Evolutionary conservation across 37 sponge, comb jelly and placozoan species (phyloP).

Genomic region (Ianthella basta): DNA sequence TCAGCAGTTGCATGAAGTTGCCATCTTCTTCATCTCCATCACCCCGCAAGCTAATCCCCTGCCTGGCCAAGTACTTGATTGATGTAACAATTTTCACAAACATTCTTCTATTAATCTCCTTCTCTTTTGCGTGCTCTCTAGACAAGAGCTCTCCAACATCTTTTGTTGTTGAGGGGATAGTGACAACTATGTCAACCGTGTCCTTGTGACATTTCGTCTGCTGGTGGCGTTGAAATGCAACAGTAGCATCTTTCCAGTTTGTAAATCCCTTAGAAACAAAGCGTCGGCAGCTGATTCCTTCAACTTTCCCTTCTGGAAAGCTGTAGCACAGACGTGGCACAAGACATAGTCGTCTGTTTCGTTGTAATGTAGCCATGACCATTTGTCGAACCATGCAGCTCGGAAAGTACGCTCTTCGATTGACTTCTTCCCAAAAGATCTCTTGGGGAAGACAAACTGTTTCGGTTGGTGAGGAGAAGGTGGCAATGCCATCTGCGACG

Average conservation of each 20-base stretch:
- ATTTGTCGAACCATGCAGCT: slow-evolving; percentile 45
- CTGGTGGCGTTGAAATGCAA: slow-evolving; percentile 37
- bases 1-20: slow-evolving; percentile 43
- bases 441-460: slow-evolving; percentile 27
- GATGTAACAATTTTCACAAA: slow-evolving; percentile 39
- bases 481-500: no score
- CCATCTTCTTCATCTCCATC: slow-evolving; percentile 60
- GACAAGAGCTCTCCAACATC: slow-evolving; percentile 63
- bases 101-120: slow-evolving; percentile 35
- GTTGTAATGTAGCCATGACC: slow-evolving; percentile 61
- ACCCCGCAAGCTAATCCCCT: slow-evolving; percentile 56
- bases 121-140: slow-evolving; percentile 21
- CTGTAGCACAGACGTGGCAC: slow-evolving; percentile 34
- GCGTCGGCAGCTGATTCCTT: not conserved
- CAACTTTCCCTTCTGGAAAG: slow-evolving; percentile 30
- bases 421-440: slow-evolving; percentile 30
- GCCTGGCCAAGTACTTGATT: slow-evolving; percentile 47
- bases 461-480: not conserved
- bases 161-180: slow-evolving; percentile 26
- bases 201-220: slow-evolving; percentile 31
- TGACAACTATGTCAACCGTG: slow-evolving; percentile 28
- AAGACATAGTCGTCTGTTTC: slow-evolving; percentile 33
- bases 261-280: slow-evolving; percentile 30
- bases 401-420: slow-evolving; percentile 35
- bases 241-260: slow-evolving; percentile 63